Evolutionary conservation across 64 coral and sea anemone species (phyloP), one percentile per base, ranked within the genome.

Genomic region (Pocillopora verrucosa): DNA sequence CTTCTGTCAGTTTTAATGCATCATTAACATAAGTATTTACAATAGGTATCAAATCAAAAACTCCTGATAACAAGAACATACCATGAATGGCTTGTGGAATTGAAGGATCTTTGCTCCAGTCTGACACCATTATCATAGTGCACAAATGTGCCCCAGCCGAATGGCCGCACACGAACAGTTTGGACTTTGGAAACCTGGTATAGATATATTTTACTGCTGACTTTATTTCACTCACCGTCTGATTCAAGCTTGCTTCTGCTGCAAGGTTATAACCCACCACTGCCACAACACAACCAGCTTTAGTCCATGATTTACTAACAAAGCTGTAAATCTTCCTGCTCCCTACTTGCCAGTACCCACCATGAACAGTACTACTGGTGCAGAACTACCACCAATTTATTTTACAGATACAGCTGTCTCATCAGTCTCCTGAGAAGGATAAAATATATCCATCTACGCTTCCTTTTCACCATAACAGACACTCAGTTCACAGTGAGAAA

Each of bases 391-490:
- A 72, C 3, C 65, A 9, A 56, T 20, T 12, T 37, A 34, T 1
- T 45, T 25, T 36, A 25, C 61, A 34, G 82, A 67, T 36, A 17
- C 61, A 34, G 82, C 64, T 5, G 14, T 62, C 10, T 70, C 38
- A 25, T 85, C 20, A 41, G 56, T 65, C 15, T 9, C n/a, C 22
- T 24, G 22, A 9, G 20, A 5, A 12, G 92, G 79, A 61, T 89
- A 35, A 89, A 93, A 93, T 77, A 93, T 72, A 30, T 93, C 92
- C 80, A 93, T 89, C 68, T 93, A 89, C 24, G 87, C 87, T 68
- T 56, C 78, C 4, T 65, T 58, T 51, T n/a, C 65, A n/a, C 92
- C 87, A 74, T 93, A 93, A 14, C 13, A 14, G 1, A 93, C 24
- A 35, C 80, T 51, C 16, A 76, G 65, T 59, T 93, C 60, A 26